Evolutionary conservation across 2,797 vertebrate genomes (phyloP).

Genomic region (Pipistrellus kuhlii): DNA sequence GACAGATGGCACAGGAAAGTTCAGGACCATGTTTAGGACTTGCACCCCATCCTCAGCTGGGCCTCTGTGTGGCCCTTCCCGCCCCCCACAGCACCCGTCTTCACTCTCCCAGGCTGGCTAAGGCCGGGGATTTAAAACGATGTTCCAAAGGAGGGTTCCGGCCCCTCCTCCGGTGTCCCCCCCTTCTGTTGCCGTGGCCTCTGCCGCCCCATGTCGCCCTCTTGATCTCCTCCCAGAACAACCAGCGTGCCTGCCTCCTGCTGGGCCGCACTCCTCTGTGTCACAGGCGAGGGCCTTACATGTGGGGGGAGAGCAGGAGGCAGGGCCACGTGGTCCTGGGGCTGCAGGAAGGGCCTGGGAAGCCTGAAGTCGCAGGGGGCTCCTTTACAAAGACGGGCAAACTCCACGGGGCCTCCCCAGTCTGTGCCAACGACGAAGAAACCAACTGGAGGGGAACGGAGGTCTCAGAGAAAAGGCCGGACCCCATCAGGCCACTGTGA

Average conservation of each 20-base stretch:
- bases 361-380: slow-evolving; percentile 86
- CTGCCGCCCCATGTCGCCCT: slow-evolving; percentile 81
- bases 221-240: slow-evolving; percentile 79
- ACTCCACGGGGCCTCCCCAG: slow-evolving; percentile 89
- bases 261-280: slow-evolving; percentile 89
- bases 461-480: slow-evolving; percentile 50
- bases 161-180: slow-evolving; percentile 80
- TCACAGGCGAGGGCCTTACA: slow-evolving; percentile 84
- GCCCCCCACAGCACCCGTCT: not conserved
- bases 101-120: slow-evolving; percentile 9
- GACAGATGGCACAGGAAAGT: not conserved
- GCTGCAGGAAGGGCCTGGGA: slow-evolving; percentile 87
- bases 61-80: not conserved
- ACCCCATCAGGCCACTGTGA: not conserved
- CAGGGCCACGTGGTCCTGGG: slow-evolving; percentile 89
- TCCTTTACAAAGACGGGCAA: slow-evolving; percentile 86
- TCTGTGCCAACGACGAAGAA: slow-evolving; percentile 82
- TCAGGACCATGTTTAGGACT: not conserved
- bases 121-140: slow-evolving; percentile 82
- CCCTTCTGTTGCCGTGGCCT: slow-evolving; percentile 83
- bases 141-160: slow-evolving; percentile 83
- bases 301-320: slow-evolving; percentile 9
- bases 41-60: not conserved
- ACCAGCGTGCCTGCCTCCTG: slow-evolving; percentile 82
- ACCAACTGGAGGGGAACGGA: slow-evolving; percentile 83